Evolutionary conservation across 2,113 vertebrate genomes (phyloP), one percentile per base, ranked within the genome.

Genomic region (Elgaria multicarinata): DNA sequence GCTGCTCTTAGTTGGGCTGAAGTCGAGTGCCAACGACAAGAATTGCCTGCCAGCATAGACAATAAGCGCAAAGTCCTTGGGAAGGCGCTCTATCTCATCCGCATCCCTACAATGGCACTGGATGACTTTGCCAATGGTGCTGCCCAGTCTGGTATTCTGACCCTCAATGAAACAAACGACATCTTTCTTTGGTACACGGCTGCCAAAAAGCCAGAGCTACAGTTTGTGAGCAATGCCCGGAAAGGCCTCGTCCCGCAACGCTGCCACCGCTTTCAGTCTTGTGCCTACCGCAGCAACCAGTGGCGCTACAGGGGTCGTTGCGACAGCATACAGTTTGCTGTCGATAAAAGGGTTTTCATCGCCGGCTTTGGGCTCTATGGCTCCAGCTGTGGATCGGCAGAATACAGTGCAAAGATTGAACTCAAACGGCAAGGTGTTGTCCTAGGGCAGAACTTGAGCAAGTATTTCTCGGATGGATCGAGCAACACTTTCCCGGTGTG

Each of bases 171-270:
- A 93, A 99, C 99, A 91, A 99, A 99, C 1, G 98, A 99, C 94
- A 99, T 99, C 95, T 99, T 99, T 95, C 98, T 99, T 46, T 99
- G 99, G 99, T 99, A 99, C 91, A 99, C 99, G 0, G 99, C 99
- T 0, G 98, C 98, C 94, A 99, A 99, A 69, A 99, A 99, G 89
- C 99, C 99, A 0, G 98, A 99, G 90, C 92, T 99, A 90, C 97
- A 98, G 96, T 99, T 99, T 64, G 98, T 96, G 69, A 98, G 98
- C 95, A 97, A 98, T 93, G 97, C 98, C 50, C 97, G 99, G 7
- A 98, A 98, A 36, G 98, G 99, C 55, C 97, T 99, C 0, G 97
- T 97, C 9, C 98, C 99, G 0, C 99, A 99, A 94, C 98, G 98
- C 55, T 99, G 99, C 93, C 99, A 99, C 96, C 98, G 99, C 28